Evolutionary conservation across 2,797 vertebrate genomes (phyloP).

Genomic region (Mergus octosetaceus): DNA sequence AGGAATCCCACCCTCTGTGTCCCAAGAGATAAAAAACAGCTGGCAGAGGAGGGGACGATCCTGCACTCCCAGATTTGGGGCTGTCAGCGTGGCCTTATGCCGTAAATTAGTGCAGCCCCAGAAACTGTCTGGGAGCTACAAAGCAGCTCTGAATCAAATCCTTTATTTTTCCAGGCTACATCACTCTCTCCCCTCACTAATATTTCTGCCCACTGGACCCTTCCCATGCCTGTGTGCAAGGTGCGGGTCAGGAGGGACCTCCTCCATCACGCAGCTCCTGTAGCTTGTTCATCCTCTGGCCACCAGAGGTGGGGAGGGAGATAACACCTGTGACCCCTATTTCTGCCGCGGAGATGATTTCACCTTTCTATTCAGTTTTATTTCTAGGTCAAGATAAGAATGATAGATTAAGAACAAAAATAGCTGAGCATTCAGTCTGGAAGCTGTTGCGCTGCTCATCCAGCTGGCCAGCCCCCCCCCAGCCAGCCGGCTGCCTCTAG

Average conservation of each 20-base stretch:
- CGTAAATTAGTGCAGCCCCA: not conserved
- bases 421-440: constrained; percentile 9
- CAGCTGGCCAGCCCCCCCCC: not conserved
- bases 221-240: not conserved
- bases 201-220: not conserved
- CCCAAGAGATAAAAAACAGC: not conserved
- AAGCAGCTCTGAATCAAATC: not conserved
- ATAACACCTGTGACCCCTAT: not conserved
- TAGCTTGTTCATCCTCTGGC: not conserved
- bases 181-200: not conserved
- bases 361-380: constrained; percentile 19
- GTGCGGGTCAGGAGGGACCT: not conserved
- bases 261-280: rapidly evolving
- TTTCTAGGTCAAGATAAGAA: constrained; percentile 38
- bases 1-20: not conserved
- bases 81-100: not conserved
- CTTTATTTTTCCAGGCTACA: not conserved
- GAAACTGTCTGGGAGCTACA: not conserved
- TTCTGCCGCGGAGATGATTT: not conserved
- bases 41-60: not conserved
- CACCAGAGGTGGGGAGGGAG: not conserved
- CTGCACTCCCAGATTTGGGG: not conserved
- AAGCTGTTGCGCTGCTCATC: not conserved
- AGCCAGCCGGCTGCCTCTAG: not conserved
- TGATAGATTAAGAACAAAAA: constrained; percentile 25